Evolutionary conservation across 1,140 invertebrate species (phyloP), one percentile per base, ranked within the genome.

Genomic region (Sarcophaga bullata): DNA sequence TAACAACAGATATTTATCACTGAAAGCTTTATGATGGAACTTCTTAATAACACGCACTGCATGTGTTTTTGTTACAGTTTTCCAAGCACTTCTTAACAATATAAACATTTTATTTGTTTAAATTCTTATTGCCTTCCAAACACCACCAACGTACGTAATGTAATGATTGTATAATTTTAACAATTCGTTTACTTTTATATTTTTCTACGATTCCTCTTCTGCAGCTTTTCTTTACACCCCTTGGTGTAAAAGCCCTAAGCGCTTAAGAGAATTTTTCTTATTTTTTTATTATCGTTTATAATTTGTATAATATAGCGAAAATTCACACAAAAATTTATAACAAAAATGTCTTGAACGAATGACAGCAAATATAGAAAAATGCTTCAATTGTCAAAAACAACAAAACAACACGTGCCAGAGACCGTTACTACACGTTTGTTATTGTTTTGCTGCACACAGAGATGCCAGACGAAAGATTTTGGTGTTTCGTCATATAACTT

Each of bases 1-100:
- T 81, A 95, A 92, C 10, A 98, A 91, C 75, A 98, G 91, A 91
- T 96, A 95, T 90, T 94, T 95, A 48, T 92, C 91, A 86, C 94
- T 95, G 86, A 95, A 95, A 47, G 92, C 92, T 8, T 47, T 87
- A 1, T 86, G 85, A 54, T 90, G 86, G 84, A 84, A 73, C 76
- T 48, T 83, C 58, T 73, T 78, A 46, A 82, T 73, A 0, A 68
- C 82, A 9, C 62, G 46, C 8, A 82, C 76, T 37, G 73, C 49
- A 19, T 54, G 73, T 48, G 68, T 72, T 49, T 82, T 82, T 62
- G 13, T 3, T 49, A 81, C 25, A 19, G 54, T 46, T 52, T 17
- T 62, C 3, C 15, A 82, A 25, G 82, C 78, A 50, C 54, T n/a
- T 80, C 47, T 46, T 58, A 46, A 25, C 17, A 50, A 25, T 5